Conservation (phyloP, 2,113 vertebrate species). For the Phalacrocorax carbo region DNA sequence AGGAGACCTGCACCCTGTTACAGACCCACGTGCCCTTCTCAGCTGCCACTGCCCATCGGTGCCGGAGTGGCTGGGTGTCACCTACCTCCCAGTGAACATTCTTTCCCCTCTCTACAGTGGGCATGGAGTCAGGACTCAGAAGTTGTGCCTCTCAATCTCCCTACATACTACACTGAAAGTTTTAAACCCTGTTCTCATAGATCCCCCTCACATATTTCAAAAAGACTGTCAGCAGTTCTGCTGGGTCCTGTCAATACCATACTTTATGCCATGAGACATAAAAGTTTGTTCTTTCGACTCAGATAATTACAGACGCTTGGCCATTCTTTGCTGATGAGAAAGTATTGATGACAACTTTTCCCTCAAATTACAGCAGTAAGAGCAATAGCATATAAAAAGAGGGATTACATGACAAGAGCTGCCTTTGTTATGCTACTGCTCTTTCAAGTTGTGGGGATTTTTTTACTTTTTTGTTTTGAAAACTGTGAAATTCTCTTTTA, state of each 20-base stretch:
- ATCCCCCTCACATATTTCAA: background rate
- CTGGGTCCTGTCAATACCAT: background rate
- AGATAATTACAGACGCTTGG: background rate
- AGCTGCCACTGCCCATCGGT: fast-evolving
- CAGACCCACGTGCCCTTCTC: too few relatives aligned
- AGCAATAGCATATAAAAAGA: background rate
- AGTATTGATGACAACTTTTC: background rate
- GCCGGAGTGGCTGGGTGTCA: background rate
- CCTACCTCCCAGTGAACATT: fast-evolving
- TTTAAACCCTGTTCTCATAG: background rate
- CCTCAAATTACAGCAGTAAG: background rate
- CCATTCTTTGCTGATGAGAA: background rate
- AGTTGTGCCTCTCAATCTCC: background rate
- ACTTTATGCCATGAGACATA: background rate
- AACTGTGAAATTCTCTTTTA: background rate
- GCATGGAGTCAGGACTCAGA: background rate
- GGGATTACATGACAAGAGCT: background rate
- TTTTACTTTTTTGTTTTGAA: background rate
- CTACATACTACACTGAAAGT: background rate
- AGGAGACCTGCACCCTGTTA: background rate
- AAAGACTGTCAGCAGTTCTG: background rate
- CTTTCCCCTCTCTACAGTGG: fast-evolving
- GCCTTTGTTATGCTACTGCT: background rate
- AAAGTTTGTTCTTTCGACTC: background rate
- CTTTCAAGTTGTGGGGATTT: background rate